phyloP scores from a whole-genome alignment of 2,113 vertebrate species.

The Cheilinus undulatus region DNA sequence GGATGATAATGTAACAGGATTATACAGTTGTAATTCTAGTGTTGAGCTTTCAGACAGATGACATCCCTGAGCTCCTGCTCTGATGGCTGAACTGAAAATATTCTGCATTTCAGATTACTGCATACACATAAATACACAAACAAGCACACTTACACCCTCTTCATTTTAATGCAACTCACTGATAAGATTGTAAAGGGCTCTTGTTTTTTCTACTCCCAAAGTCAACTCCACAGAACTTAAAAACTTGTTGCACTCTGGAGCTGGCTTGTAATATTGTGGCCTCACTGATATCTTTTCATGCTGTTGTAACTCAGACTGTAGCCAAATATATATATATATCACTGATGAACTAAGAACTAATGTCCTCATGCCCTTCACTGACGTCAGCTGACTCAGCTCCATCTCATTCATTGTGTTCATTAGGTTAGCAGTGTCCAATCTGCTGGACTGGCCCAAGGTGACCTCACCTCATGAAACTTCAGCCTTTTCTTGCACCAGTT shows the following conservation, averaged over 20 bases:
- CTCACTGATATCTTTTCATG: neutral
- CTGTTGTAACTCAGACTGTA: neutral
- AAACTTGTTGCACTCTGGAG: neutral
- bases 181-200: neutral
- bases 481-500: no score
- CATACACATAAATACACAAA: neutral
- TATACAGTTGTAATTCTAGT: no score
- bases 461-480: slow-evolving; percentile 37
- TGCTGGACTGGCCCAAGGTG: slow-evolving; percentile 18
- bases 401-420: slow-evolving; percentile 34
- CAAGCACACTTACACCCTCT: neutral
- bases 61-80: neutral
- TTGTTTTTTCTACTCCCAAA: no score
- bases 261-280: neutral
- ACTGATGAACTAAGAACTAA: slow-evolving; percentile 9
- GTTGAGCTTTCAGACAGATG: neutral
- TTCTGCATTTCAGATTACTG: neutral
- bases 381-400: slow-evolving; percentile 27
- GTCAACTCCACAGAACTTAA: neutral
- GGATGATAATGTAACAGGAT: no score
- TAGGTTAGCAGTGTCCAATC: neutral
- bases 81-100: neutral
- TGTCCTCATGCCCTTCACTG: neutral
- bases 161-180: neutral
- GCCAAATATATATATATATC: neutral